Percentiles rank a stretch among this genome's conserved stretches.
Conservation (phyloP, 2,797 vertebrate genomes). For the Typhlichthys eigenmanni region DNA sequence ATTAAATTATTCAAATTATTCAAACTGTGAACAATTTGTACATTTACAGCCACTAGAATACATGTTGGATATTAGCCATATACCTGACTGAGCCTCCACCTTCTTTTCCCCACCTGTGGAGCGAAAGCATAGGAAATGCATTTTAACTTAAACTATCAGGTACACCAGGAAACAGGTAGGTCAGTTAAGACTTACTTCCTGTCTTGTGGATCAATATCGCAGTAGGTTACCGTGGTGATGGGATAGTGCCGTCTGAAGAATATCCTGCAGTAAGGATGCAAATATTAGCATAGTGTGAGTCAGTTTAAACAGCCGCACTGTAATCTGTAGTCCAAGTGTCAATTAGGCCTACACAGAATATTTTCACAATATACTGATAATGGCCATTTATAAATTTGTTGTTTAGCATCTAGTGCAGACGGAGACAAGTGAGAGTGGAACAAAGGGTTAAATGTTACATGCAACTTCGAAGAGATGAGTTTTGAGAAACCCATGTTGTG, state of each 20-base stretch:
- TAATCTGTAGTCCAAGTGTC: too few relatives aligned
- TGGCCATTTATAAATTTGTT: too few relatives aligned
- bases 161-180: neutral
- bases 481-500: too few relatives aligned
- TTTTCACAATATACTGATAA: too few relatives aligned
- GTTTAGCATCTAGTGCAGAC: too few relatives aligned
- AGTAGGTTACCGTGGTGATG: conserved; percentile 91
- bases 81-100: conserved; percentile 88
- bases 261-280: conserved; percentile 71
- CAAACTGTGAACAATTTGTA: neutral
- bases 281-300: neutral
- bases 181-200: conserved; percentile 84
- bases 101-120: conserved; percentile 87
- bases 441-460: too few relatives aligned
- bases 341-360: too few relatives aligned
- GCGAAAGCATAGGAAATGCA: conserved; percentile 7
- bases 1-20: neutral
- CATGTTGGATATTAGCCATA: conserved; percentile 46
- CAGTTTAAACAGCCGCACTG: neutral
- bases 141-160: neutral
- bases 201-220: conserved; percentile 90
- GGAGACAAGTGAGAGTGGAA: too few relatives aligned
- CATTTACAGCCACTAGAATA: neutral
- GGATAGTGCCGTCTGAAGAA: conserved; percentile 97
- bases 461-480: too few relatives aligned